Conservation (phyloP, 2,797 vertebrate species). For the Characodon lateralis region DNA sequence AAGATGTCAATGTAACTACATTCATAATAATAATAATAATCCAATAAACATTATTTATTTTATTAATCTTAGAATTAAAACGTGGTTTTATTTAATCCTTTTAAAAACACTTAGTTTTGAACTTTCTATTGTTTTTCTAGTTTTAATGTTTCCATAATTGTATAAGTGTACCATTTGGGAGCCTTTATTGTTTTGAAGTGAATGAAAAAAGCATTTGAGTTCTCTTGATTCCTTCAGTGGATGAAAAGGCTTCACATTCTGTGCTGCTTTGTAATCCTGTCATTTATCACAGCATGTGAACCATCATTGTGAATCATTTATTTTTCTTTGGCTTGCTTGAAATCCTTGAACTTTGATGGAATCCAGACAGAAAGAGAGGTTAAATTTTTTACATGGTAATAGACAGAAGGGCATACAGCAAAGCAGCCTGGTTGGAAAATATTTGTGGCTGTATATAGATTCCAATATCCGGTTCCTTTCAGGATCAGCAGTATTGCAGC, state of each 20-base stretch:
- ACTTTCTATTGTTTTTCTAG: conserved; percentile 16
- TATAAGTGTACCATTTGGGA: conserved; percentile 38
- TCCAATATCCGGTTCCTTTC: conserved; percentile 7
- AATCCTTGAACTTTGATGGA: conserved; percentile 44
- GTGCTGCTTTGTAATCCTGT: conserved; percentile 66
- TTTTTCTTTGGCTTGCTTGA: conserved; percentile 66
- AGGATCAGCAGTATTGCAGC: conserved; percentile 1
- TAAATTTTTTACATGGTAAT: conserved; percentile 42
- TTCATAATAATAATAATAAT: no score
- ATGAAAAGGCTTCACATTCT: conserved; percentile 57
- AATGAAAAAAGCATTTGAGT: conserved; percentile 39
- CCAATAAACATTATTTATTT: no score
- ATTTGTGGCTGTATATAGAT: neutral
- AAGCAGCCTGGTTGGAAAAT: conserved; percentile 25
- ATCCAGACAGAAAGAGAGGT: conserved; percentile 41
- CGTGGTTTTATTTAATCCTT: no score
- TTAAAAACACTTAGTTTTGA: neutral
- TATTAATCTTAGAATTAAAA: no score
- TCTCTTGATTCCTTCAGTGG: conserved; percentile 33
- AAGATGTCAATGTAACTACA: neutral
- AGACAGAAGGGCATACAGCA: conserved; percentile 25
- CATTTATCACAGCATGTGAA: conserved; percentile 67
- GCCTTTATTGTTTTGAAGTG: conserved; percentile 20
- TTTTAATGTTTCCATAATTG: conserved; percentile 45
- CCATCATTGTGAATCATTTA: conserved; percentile 71